Conservation (phyloP, 2,113 vertebrate genomes). For the Phocoena phocoena region DNA sequence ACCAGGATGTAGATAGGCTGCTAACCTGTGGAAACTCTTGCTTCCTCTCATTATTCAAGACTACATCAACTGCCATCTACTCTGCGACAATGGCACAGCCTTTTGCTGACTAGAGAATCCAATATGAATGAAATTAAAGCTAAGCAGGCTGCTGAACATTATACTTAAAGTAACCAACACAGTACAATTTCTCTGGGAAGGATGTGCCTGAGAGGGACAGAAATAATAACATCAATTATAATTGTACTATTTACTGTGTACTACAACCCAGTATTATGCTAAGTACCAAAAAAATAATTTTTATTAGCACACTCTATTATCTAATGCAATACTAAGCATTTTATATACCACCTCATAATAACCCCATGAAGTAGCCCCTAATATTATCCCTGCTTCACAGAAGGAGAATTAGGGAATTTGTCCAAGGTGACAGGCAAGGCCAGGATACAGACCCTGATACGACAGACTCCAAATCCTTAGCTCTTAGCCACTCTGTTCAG, state of each 20-base stretch:
- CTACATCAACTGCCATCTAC: neutral
- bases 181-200: conserved; percentile 5
- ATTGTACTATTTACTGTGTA: neutral
- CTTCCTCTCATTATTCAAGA: neutral
- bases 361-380: neutral
- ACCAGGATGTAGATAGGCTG: conserved; percentile 6
- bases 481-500: neutral
- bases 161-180: neutral
- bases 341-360: neutral
- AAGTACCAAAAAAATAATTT: neutral
- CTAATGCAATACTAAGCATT: neutral
- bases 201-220: neutral
- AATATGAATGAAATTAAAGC: neutral
- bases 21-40: neutral
- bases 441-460: neutral
- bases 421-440: neutral
- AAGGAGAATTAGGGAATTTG: neutral
- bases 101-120: neutral
- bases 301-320: neutral
- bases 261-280: neutral
- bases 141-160: neutral
- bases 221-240: neutral
- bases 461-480: neutral
- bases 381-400: neutral
- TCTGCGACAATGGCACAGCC: neutral